Percentiles rank a stretch among this genome's conserved stretches.
phyloP scores from a whole-genome alignment of 1,140 invertebrate genomes.

The Halyomorpha halys region DNA sequence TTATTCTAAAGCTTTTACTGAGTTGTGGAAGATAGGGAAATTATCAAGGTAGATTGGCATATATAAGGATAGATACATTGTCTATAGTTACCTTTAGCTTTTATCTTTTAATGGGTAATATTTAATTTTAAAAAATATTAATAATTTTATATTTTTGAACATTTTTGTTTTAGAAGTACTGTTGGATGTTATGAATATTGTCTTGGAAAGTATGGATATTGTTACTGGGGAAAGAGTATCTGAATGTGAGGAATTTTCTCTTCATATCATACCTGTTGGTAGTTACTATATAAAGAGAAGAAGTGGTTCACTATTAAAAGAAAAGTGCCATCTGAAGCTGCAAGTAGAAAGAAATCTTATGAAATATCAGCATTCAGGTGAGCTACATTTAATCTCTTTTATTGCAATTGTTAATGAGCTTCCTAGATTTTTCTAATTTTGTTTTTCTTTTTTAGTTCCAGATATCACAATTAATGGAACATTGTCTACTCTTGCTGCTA shows the following conservation, averaged over 20 bases:
- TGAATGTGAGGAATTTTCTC: slow-evolving; percentile 2
- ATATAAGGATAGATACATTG: too few species aligned
- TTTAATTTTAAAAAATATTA: too few species aligned
- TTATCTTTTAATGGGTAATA: too few species aligned
- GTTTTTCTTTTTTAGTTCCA: slow-evolving; percentile 48
- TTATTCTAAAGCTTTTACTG: too few species aligned
- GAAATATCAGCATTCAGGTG: slow-evolving; percentile 48
- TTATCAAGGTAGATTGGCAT: too few species aligned
- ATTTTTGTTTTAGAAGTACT: slow-evolving; percentile 36
- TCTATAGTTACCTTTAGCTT: too few species aligned
- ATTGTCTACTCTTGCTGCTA: slow-evolving; percentile 72
- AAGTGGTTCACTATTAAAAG: slow-evolving; percentile 55
- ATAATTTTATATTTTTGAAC: background rate
- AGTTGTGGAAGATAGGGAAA: too few species aligned
- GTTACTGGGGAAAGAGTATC: slow-evolving; percentile 51
- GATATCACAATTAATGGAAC: slow-evolving; percentile 78
- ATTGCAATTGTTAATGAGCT: background rate
- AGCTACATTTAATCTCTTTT: slow-evolving; percentile 4
- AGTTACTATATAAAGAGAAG: slow-evolving; percentile 44
- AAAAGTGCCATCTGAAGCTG: slow-evolving; percentile 68
- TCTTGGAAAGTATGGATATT: slow-evolving; percentile 73
- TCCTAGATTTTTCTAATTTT: slow-evolving; percentile 7
- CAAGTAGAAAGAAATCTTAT: slow-evolving; percentile 78
- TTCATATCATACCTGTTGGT: slow-evolving; percentile 34
- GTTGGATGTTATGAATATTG: slow-evolving; percentile 65